Conservation (phyloP, 2,888 invertebrate genomes). For the Agelastica alni region DNA sequence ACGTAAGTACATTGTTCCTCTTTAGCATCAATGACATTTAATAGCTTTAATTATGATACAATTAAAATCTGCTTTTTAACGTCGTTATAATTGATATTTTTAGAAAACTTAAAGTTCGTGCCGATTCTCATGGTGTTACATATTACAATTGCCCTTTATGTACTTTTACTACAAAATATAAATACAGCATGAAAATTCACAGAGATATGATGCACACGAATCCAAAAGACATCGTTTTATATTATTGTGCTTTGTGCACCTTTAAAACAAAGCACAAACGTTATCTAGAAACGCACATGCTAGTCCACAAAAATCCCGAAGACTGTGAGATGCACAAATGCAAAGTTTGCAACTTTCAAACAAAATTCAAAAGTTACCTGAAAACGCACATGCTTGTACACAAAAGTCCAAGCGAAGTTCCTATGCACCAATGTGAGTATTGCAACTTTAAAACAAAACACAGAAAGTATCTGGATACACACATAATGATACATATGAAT, state of each 20-base stretch:
- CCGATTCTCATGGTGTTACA: slow-evolving; percentile 31
- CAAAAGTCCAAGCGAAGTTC: slow-evolving; percentile 32
- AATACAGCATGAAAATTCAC: slow-evolving; percentile 36
- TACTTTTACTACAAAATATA: slow-evolving; percentile 33
- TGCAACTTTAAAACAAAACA: slow-evolving; percentile 37
- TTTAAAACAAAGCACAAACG: slow-evolving; percentile 35
- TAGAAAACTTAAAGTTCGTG: slow-evolving; percentile 33
- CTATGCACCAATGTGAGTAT: slow-evolving; percentile 32
- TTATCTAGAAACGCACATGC: slow-evolving; percentile 37
- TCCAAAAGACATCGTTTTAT: slow-evolving; percentile 29
- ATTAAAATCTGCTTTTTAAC: too few relatives aligned
- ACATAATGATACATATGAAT: slow-evolving; percentile 35
- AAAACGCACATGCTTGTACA: slow-evolving; percentile 37
- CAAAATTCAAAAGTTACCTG: slow-evolving; percentile 39
- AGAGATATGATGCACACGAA: slow-evolving; percentile 33
- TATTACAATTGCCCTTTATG: slow-evolving; percentile 33
- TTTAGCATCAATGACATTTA: not conserved
- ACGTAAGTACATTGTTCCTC: slow-evolving; percentile 8
- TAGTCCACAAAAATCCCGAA: slow-evolving; percentile 35
- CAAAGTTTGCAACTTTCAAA: slow-evolving; percentile 35
- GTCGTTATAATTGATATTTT: slow-evolving; percentile 14
- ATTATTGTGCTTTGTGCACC: slow-evolving; percentile 32
- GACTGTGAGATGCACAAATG: slow-evolving; percentile 36
- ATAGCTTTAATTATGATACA: too few relatives aligned
- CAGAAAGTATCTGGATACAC: slow-evolving; percentile 37